These are phyloP conservation scores for Calameuta idolon DNA, from an alignment of 2,888 invertebrate species.

Conservation along the genomic window DNA sequence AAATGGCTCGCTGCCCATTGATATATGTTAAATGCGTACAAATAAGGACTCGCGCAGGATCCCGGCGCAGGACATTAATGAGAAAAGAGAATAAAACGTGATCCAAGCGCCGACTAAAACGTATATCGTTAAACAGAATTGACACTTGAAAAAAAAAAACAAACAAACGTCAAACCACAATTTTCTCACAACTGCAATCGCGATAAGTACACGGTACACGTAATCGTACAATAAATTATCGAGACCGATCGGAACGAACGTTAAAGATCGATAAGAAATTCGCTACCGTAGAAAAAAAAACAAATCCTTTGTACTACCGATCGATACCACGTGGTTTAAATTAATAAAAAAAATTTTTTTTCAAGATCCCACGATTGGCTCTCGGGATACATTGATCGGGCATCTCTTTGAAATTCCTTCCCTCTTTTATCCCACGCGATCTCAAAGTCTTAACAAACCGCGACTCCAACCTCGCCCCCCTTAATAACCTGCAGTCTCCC, in stretches of 20 bases:
- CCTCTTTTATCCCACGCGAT: slow-evolving; percentile 16
- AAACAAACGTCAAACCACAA: neutral
- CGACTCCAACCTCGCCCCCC: slow-evolving; percentile 2
- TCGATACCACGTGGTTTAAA: neutral
- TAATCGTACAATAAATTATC: neutral
- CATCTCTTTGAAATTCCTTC: neutral
- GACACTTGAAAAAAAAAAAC: slow-evolving; percentile 1
- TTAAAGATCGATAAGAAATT: neutral
- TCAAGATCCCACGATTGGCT: too few relatives aligned
- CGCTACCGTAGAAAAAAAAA: neutral
- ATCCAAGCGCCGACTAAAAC: neutral
- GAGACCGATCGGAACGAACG: neutral
- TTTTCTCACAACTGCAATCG: neutral
- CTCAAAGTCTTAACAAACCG: neutral
- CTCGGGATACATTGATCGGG: too few relatives aligned
- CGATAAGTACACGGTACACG: neutral
- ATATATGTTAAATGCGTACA: slow-evolving; percentile 36
- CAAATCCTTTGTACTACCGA: neutral
- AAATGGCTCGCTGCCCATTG: slow-evolving; percentile 35
- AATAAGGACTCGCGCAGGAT: slow-evolving; percentile 32
- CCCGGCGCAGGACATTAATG: slow-evolving; percentile 39
- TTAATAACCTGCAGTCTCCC: neutral
- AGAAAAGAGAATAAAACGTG: slow-evolving; percentile 31
- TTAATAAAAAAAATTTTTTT: neutral
- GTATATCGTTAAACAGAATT: slow-evolving; percentile 35